Percentiles rank a stretch among this genome's conserved stretches.
These are phyloP conservation scores for Zonitis immaculata DNA, from an alignment of 2,888 invertebrate species.

Conservation along the genomic window DNA sequence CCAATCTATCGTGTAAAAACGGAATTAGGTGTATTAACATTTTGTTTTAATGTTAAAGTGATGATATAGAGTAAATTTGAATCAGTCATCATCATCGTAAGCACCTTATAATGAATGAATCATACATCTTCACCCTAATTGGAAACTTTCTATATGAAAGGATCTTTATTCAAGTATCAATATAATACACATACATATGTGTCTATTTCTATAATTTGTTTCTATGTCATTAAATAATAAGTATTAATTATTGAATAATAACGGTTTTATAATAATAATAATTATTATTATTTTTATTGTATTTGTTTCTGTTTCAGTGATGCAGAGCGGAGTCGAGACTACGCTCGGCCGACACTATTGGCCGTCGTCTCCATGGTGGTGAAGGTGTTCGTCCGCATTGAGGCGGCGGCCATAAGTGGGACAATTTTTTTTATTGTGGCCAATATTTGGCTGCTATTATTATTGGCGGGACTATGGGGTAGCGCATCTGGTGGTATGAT, in stretches of 20 bases:
- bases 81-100: slow-evolving; percentile 20
- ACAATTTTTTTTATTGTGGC: slow-evolving; percentile 37
- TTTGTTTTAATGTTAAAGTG: slow-evolving; percentile 24
- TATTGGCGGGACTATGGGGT: slow-evolving; percentile 44
- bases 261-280: no score
- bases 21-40: no score
- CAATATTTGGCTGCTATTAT: slow-evolving; percentile 45
- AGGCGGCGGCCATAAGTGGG: slow-evolving; percentile 33
- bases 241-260: no score
- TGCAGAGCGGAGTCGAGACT: slow-evolving; percentile 34
- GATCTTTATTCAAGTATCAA: slow-evolving; percentile 12
- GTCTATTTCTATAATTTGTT: slow-evolving; percentile 17
- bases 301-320: slow-evolving; percentile 37
- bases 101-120: slow-evolving; percentile 16
- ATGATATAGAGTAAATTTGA: slow-evolving; percentile 13
- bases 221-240: slow-evolving; percentile 11
- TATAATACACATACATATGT: slow-evolving; percentile 12
- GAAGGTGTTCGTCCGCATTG: slow-evolving; percentile 32
- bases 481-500: slow-evolving; percentile 44
- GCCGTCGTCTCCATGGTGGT: slow-evolving; percentile 41
- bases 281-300: neutral
- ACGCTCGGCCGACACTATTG: slow-evolving; percentile 40
- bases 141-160: slow-evolving; percentile 14
- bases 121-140: slow-evolving; percentile 6
- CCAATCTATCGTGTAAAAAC: no score